A percentile compares a stretch with the other conserved stretches of the same genome.
These are phyloP conservation scores for Helicoverpa armigera DNA, from an alignment of 1,140 invertebrate species.

Conservation along the genomic window DNA sequence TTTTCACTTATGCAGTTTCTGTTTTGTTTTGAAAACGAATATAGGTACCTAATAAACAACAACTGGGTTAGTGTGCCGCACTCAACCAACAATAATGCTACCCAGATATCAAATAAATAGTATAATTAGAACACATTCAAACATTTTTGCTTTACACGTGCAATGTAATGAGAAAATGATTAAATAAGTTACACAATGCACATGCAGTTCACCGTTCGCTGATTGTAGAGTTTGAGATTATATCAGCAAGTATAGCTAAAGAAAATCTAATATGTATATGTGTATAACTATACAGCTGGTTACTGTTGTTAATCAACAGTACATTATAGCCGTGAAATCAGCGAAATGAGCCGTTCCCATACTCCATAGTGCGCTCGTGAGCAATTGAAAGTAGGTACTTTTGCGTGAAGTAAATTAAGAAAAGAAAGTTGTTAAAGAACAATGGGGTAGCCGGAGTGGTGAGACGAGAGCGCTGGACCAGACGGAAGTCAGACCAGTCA, in stretches of 20 bases:
- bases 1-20: not conserved
- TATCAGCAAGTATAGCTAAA: not conserved
- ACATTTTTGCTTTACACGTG: not conserved
- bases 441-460: constrained; percentile 55
- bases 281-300: not conserved
- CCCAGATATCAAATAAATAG: constrained; percentile 33
- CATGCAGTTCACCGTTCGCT: not conserved
- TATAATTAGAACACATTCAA: constrained; percentile 12
- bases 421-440: constrained; percentile 67
- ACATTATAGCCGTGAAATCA: constrained; percentile 51
- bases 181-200: constrained; percentile 7
- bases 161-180: not conserved
- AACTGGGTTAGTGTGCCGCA: constrained; percentile 67
- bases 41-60: not conserved
- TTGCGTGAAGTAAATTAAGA: constrained; percentile 62
- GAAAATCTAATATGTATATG: not conserved
- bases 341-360: constrained; percentile 45
- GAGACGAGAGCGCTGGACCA: constrained; percentile 47
- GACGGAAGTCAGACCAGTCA: constrained; percentile 58
- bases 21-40: too few species aligned
- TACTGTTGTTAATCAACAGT: constrained; percentile 13
- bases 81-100: constrained; percentile 42
- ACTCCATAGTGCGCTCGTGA: constrained; percentile 63
- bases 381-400: constrained; percentile 48
- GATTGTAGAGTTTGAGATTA: not conserved